Base-by-base conservation (phyloP, 2,113 vertebrate species). In the Heterotis niloticus region DNA sequence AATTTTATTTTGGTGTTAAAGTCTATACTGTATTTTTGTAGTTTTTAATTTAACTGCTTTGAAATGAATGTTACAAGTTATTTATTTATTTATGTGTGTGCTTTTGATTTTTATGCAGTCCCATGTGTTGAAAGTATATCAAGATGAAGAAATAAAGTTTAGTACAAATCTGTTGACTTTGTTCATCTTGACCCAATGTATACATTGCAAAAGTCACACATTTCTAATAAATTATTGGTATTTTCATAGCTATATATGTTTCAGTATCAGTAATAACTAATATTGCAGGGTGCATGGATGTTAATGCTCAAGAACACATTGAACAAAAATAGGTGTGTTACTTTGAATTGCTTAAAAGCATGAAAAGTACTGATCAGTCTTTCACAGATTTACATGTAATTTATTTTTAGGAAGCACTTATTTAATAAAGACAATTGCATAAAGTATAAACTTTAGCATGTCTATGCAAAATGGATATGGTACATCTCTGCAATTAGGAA, bases 231-330 rank as follows among this genome's bases (percentile, higher is more conserved):
- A 20, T 2, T 20, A 62, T 62, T 9, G 5, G 67, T 34, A 5
- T 17, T 29, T 29, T 69, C 34, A 51, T 44, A 44, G 34, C 79
- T 83, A 80, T 73, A 44, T 44, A 44, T 70, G 51, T 44, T 74
- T 76, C 34, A 44, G 7, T 83, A 65, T 57, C 52, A 57, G 83
- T 52, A 83, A 65, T 23, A 85, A 91, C 89, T 90, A 91, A 91
- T 91, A 79, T 20, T 44, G 7, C 34, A 44, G 34, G 34, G 34
- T 44, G 34, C 34, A 7, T 2, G 34, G 34, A 44, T 44, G 34
- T 44, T 44, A 44, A 44, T 7, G 34, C 34, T 44, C 34, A 44
- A 44, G 34, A 44, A 44, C 34, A 44, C 2, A 44, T 7, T 44
- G 34, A 44, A 44, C 34, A 44, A 44, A 44, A 44, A 44, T 44